These are phyloP conservation scores for Ageneiosus marmoratus DNA, from an alignment of 2,113 vertebrate genomes.

Conservation along the genomic window DNA sequence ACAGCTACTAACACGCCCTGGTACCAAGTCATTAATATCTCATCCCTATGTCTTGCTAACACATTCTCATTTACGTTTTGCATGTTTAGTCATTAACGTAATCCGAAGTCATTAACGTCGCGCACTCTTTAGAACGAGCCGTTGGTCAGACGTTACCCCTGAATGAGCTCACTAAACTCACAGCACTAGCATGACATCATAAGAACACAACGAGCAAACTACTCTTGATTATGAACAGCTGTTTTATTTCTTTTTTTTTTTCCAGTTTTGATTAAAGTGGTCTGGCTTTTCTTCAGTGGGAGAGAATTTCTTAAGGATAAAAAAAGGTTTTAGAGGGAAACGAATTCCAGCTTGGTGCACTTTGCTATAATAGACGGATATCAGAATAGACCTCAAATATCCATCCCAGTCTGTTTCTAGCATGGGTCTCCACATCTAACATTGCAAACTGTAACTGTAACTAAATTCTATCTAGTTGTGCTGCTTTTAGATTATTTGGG, in stretches of 20 bases:
- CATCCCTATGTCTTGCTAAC: not conserved
- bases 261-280: not conserved
- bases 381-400: not conserved
- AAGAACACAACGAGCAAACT: conserved; percentile 20
- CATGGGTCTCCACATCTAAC: not conserved
- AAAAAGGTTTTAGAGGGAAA: not conserved
- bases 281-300: not conserved
- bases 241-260: not conserved
- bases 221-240: conserved; percentile 24
- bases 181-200: conserved; percentile 18
- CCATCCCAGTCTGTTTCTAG: not conserved
- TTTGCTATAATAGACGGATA: no score
- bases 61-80: not conserved
- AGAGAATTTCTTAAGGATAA: not conserved
- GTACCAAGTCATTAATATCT: not conserved
- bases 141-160: not conserved
- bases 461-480: no score
- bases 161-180: not conserved
- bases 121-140: not conserved
- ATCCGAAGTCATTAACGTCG: not conserved
- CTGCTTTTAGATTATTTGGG: not conserved
- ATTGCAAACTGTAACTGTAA: not conserved
- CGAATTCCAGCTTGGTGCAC: conserved; percentile 1
- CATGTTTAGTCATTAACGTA: not conserved
- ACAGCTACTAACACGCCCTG: not conserved